Percentiles rank a stretch among this genome's conserved stretches.
Conservation (phyloP, 1,140 invertebrate genomes). For the Ceratina japonica region DNA sequence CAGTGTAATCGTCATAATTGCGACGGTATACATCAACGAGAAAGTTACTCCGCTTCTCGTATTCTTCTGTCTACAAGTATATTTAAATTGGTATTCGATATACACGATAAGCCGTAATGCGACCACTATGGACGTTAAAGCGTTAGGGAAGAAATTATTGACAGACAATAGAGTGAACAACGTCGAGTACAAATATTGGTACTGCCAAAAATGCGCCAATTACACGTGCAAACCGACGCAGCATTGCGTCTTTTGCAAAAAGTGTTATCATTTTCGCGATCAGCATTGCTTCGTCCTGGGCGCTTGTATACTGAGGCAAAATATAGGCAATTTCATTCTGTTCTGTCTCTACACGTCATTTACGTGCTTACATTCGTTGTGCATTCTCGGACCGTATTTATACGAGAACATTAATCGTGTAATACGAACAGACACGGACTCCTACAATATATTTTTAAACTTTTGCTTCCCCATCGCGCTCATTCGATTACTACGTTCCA, state of each 20-base stretch:
- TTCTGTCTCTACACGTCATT: constrained; percentile 68
- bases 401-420: constrained; percentile 64
- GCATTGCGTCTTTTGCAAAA: constrained; percentile 65
- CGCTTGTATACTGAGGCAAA: constrained; percentile 64
- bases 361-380: constrained; percentile 66
- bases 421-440: constrained; percentile 48
- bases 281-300: constrained; percentile 72
- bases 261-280: constrained; percentile 68
- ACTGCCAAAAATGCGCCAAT: constrained; percentile 65
- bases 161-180: neutral
- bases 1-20: constrained; percentile 31
- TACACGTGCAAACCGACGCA: constrained; percentile 66
- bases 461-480: constrained; percentile 70
- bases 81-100: constrained; percentile 70
- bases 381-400: constrained; percentile 60
- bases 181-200: constrained; percentile 63
- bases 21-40: constrained; percentile 65
- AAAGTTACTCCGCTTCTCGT: constrained; percentile 64
- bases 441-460: constrained; percentile 63
- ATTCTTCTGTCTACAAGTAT: constrained; percentile 67
- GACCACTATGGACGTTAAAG: constrained; percentile 54
- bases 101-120: constrained; percentile 60
- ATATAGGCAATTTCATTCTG: constrained; percentile 71
- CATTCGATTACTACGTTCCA: constrained; percentile 53
- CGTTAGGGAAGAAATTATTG: constrained; percentile 23